Evolutionary conservation across 1,140 invertebrate genomes (phyloP).

Genomic region (Ridgeia piscesae): DNA sequence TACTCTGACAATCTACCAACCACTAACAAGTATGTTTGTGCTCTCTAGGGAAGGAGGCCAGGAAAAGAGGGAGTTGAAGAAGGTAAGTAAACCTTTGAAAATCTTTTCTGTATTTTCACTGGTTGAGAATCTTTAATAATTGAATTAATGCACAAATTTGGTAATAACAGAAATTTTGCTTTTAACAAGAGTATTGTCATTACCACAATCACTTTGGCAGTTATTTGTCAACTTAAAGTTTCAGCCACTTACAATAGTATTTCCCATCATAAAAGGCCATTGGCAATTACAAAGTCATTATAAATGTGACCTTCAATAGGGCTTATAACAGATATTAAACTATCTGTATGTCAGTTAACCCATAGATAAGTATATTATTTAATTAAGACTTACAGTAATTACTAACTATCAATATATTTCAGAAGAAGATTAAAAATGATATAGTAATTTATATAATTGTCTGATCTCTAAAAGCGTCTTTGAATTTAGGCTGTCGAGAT

Average conservation of each 20-base stretch:
- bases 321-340: too few relatives aligned
- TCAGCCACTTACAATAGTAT: background rate
- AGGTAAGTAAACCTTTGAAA: constrained; percentile 60
- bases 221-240: background rate
- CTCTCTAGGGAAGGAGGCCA: constrained; percentile 88
- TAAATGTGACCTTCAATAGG: too few relatives aligned
- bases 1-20: too few relatives aligned
- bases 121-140: background rate
- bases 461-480: too few relatives aligned
- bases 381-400: too few relatives aligned
- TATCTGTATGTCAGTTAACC: too few relatives aligned
- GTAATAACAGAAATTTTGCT: background rate
- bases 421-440: too few relatives aligned
- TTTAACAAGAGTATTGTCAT: background rate
- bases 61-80: constrained; percentile 98
- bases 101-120: background rate
- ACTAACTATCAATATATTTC: too few relatives aligned
- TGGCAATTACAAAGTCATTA: background rate
- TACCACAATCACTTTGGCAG: background rate
- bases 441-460: too few relatives aligned
- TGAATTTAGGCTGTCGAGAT: too few relatives aligned
- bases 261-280: background rate
- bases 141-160: background rate
- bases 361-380: too few relatives aligned
- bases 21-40: background rate